Evolutionary conservation across 2,888 invertebrate species (phyloP).

Genomic region (Acleris laterana): DNA sequence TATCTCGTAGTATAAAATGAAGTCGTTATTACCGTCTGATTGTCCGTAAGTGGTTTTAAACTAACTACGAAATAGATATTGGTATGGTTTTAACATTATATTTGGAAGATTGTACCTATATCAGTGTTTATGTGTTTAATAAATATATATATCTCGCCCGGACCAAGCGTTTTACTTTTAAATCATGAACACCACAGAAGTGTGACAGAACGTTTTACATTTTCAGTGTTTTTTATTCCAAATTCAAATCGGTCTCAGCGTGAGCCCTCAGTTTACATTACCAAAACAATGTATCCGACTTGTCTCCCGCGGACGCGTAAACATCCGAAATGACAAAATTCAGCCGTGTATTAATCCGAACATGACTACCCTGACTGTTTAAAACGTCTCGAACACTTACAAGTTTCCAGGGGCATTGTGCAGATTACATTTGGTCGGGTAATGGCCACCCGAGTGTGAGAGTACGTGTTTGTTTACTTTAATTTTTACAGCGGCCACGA

Average conservation of each 20-base stretch:
- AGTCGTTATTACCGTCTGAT: no score
- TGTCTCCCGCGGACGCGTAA: constrained; percentile 33
- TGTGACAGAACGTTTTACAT: no score
- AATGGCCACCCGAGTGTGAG: constrained; percentile 78
- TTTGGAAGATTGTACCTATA: no score
- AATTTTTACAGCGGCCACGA: constrained; percentile 82
- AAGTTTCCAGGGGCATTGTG: constrained; percentile 24
- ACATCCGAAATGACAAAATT: constrained; percentile 61
- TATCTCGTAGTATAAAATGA: no score
- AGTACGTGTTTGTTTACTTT: constrained; percentile 78
- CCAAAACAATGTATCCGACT: constrained; percentile 34
- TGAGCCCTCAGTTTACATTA: constrained; percentile 33
- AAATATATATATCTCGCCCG: no score
- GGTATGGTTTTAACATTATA: no score
- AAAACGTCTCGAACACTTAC: constrained; percentile 38
- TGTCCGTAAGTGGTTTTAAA: no score
- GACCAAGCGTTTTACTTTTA: no score
- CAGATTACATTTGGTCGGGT: constrained; percentile 48
- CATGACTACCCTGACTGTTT: constrained; percentile 47
- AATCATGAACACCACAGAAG: no score
- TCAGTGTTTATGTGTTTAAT: no score
- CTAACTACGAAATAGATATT: no score
- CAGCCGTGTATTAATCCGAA: constrained; percentile 41
- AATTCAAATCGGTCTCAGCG: constrained; percentile 21
- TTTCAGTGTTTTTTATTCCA: background rate